phyloP scores from a whole-genome alignment of 23 tunicate species.

The Pegea sp. region DNA sequence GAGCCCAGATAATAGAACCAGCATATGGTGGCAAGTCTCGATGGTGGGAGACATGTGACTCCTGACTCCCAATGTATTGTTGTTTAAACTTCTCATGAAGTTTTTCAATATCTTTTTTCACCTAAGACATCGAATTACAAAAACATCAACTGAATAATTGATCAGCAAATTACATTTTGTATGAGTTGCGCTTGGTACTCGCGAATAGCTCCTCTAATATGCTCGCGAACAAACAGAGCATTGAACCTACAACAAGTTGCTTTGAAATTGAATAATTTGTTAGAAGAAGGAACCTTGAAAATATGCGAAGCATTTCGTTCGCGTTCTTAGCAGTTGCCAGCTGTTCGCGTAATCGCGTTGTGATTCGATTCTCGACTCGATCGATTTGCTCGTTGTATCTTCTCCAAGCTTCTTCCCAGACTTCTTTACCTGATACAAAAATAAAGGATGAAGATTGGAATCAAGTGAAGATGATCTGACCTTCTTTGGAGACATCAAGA shows the following conservation, averaged over 20 bases:
- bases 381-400: slow-evolving; percentile 92
- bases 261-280: no score
- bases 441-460: background rate
- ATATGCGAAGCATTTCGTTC: slow-evolving; percentile 93
- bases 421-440: slow-evolving; percentile 23
- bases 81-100: slow-evolving; percentile 88
- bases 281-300: slow-evolving; percentile 96
- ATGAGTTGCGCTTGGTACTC: slow-evolving; percentile 95
- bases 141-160: no score
- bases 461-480: background rate
- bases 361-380: slow-evolving; percentile 83
- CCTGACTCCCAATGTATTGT: slow-evolving; percentile 42
- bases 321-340: slow-evolving; percentile 94
- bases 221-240: slow-evolving; percentile 92
- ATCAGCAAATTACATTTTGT: no score
- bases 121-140: slow-evolving; percentile 17
- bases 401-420: slow-evolving; percentile 80
- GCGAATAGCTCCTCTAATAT: slow-evolving; percentile 92
- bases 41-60: slow-evolving; percentile 31
- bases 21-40: slow-evolving; percentile 97
- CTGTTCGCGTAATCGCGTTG: slow-evolving; percentile 83
- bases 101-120: slow-evolving; percentile 83
- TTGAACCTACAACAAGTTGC: slow-evolving; percentile 56
- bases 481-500: slow-evolving; percentile 88
- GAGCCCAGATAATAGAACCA: slow-evolving; percentile 89